Evolutionary conservation across 2,888 invertebrate genomes (phyloP).

Genomic region (Pomacea canaliculata): DNA sequence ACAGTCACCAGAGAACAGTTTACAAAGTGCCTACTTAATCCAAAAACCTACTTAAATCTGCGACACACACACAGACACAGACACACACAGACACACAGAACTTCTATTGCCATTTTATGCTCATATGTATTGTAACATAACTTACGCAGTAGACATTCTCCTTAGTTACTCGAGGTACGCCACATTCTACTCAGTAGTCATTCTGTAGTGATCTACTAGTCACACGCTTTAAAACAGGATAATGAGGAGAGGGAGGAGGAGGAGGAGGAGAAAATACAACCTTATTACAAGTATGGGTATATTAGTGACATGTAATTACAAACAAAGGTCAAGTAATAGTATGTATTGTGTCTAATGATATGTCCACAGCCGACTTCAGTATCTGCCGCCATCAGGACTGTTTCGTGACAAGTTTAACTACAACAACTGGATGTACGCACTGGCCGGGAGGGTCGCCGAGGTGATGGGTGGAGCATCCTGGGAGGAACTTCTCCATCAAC

Average conservation of each 20-base stretch:
- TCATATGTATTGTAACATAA: no score
- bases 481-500: constrained; percentile 18
- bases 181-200: no score
- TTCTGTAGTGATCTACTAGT: no score
- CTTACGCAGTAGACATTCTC: no score
- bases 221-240: no score
- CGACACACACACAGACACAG: background rate
- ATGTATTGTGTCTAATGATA: background rate
- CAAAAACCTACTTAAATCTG: no score
- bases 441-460: constrained; percentile 14
- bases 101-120: no score
- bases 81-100: no score
- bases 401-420: constrained; percentile 24
- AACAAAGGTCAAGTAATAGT: background rate
- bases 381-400: background rate
- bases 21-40: background rate
- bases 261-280: no score
- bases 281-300: no score
- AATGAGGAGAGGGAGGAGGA: background rate
- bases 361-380: constrained; percentile 7
- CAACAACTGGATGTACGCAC: constrained; percentile 31
- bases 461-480: constrained; percentile 20
- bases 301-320: no score
- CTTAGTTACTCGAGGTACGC: no score
- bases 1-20: background rate